A percentile compares a stretch with the other conserved stretches of the same genome.
Conservation (phyloP, 1,140 invertebrate species). For the Hylaeus anthracinus region DNA sequence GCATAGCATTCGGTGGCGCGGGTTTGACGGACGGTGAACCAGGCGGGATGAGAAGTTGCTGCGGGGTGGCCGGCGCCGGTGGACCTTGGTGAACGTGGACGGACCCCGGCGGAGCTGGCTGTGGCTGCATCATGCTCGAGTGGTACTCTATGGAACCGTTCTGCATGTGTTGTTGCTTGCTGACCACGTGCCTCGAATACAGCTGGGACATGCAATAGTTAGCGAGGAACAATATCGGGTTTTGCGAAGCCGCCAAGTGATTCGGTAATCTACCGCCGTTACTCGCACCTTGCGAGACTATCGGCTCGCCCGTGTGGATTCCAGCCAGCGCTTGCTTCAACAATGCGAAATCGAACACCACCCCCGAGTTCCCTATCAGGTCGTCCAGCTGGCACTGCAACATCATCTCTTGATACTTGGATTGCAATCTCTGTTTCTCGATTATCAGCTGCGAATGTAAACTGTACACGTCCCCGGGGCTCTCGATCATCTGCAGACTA, state of each 20-base stretch:
- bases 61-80: constrained; percentile 63
- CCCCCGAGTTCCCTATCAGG: constrained; percentile 84
- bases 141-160: constrained; percentile 83
- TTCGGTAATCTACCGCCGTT: constrained; percentile 78
- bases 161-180: constrained; percentile 82
- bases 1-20: constrained; percentile 72
- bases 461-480: constrained; percentile 82
- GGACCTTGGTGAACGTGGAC: constrained; percentile 72
- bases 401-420: constrained; percentile 87
- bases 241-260: constrained; percentile 78
- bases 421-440: constrained; percentile 85
- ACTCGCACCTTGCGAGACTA: constrained; percentile 73
- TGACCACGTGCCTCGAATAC: constrained; percentile 85
- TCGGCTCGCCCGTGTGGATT: constrained; percentile 82
- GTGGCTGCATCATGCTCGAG: constrained; percentile 70
- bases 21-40: constrained; percentile 76
- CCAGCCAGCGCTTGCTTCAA: constrained; percentile 85
- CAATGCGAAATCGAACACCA: constrained; percentile 85
- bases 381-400: constrained; percentile 87
- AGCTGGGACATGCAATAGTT: constrained; percentile 88
- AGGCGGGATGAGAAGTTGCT: constrained; percentile 76
- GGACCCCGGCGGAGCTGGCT: constrained; percentile 65
- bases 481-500: constrained; percentile 82
- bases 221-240: constrained; percentile 86
- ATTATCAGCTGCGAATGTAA: constrained; percentile 82